Percentiles rank a stretch among this genome's conserved stretches.
phyloP scores from a whole-genome alignment of 2,113 vertebrate species.

The Ancistrus triradiatus region DNA sequence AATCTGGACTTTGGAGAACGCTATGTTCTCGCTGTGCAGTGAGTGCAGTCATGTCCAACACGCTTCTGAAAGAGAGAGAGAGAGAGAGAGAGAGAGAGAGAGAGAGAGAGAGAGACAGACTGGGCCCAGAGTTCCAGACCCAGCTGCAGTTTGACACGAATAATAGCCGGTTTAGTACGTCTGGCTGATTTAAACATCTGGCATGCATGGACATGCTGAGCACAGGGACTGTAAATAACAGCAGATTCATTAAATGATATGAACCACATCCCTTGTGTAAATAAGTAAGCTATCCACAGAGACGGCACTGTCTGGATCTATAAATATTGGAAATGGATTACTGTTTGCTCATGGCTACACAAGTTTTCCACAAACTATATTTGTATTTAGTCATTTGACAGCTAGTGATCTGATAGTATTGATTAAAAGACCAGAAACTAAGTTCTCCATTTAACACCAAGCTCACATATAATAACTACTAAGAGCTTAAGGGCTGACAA shows the following conservation, averaged over 20 bases:
- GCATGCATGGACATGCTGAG: slow-evolving; percentile 11
- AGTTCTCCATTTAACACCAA: no score
- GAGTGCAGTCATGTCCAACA: background rate
- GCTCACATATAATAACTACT: no score
- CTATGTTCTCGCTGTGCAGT: background rate
- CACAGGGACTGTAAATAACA: slow-evolving; percentile 32
- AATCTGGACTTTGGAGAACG: slow-evolving; percentile 10
- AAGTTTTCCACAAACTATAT: no score
- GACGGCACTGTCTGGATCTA: background rate
- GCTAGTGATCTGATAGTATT: no score
- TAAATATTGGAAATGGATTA: slow-evolving; percentile 13
- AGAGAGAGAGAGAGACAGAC: no score
- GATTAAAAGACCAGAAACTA: no score
- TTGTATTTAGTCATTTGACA: no score
- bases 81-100: no score
- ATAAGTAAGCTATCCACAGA: slow-evolving; percentile 24
- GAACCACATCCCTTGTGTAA: slow-evolving; percentile 24
- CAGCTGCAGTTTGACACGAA: slow-evolving; percentile 24
- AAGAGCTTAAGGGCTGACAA: no score
- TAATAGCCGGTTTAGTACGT: slow-evolving; percentile 17
- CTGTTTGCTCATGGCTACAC: background rate
- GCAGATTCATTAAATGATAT: slow-evolving; percentile 19
- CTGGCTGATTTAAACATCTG: slow-evolving; percentile 40
- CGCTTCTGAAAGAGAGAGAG: background rate
- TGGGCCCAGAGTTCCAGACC: slow-evolving; percentile 16